phyloP scores from a whole-genome alignment of 2,113 vertebrate genomes.

The Salvelinus alpinus region DNA sequence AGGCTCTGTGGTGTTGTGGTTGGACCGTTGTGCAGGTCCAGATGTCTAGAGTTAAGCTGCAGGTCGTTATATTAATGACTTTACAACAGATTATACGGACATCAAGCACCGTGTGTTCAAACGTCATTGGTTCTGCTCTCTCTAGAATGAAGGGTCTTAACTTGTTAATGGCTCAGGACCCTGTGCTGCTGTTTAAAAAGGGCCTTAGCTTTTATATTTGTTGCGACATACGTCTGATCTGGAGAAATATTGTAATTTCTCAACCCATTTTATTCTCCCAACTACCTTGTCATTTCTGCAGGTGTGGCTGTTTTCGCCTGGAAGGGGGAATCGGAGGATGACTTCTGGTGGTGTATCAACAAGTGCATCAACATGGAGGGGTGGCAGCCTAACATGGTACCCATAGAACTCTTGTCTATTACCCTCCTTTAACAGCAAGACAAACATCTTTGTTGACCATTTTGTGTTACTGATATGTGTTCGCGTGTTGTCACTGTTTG shows the following conservation, averaged over 20 bases:
- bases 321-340: conserved; percentile 99
- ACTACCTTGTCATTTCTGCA: conserved; percentile 52
- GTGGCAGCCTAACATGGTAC: conserved; percentile 98
- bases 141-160: not conserved
- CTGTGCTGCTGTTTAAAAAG: too few relatives aligned
- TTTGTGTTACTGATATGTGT: not conserved
- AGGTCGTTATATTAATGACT: conserved; percentile 5
- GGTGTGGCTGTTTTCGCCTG: conserved; percentile 96
- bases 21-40: not conserved
- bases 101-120: not conserved
- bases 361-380: conserved; percentile 89
- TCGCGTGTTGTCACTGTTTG: not conserved
- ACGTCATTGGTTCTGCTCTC: not conserved
- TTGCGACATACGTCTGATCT: not conserved
- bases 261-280: not conserved
- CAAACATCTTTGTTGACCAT: not conserved
- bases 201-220: too few relatives aligned
- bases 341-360: conserved; percentile 99
- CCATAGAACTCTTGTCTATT: not conserved
- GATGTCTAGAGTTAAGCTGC: conserved; percentile 13
- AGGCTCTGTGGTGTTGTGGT: not conserved
- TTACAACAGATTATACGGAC: conserved; percentile 6
- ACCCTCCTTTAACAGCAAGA: not conserved
- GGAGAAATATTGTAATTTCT: not conserved
- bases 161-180: too few relatives aligned